Conservation (phyloP, 2,888 invertebrate genomes). For the Eumacrocentrus americanus region DNA sequence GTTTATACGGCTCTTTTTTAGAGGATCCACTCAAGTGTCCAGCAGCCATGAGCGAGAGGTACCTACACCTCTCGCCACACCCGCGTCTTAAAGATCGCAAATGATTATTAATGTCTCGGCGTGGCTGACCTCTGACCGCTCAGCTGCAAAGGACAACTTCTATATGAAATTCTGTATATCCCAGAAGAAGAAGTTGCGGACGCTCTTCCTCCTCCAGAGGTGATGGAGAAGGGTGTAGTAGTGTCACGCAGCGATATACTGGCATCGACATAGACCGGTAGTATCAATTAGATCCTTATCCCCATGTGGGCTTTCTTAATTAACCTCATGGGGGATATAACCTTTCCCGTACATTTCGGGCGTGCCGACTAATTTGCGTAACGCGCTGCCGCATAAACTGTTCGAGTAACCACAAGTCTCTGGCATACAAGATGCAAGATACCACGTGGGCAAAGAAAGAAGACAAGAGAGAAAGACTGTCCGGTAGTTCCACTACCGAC, state of each 20-base stretch:
- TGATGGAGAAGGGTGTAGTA: slow-evolving; percentile 14
- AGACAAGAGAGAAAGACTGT: slow-evolving; percentile 14
- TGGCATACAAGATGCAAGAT: slow-evolving; percentile 20
- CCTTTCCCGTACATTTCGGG: not conserved
- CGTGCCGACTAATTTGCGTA: slow-evolving; percentile 28
- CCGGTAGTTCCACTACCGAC: slow-evolving; percentile 15
- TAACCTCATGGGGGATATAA: not conserved
- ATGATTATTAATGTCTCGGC: slow-evolving; percentile 57
- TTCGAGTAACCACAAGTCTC: not conserved
- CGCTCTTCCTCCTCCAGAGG: not conserved
- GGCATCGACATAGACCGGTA: too few relatives aligned
- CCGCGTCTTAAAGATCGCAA: slow-evolving; percentile 52
- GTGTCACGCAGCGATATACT: not conserved
- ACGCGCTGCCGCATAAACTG: slow-evolving; percentile 27
- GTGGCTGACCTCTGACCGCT: slow-evolving; percentile 51
- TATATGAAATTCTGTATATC: too few relatives aligned
- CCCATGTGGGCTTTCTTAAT: too few relatives aligned
- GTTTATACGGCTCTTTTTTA: slow-evolving; percentile 23
- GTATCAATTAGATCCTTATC: too few relatives aligned
- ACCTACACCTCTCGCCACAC: slow-evolving; percentile 42
- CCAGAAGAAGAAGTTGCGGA: too few relatives aligned
- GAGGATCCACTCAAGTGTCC: slow-evolving; percentile 11
- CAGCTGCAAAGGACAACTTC: slow-evolving; percentile 9
- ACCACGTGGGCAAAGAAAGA: slow-evolving; percentile 24
- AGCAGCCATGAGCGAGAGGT: not conserved